These are phyloP conservation scores for Phaenicophaeus curvirostris DNA, from an alignment of 2,797 vertebrate species.

Conservation along the genomic window DNA sequence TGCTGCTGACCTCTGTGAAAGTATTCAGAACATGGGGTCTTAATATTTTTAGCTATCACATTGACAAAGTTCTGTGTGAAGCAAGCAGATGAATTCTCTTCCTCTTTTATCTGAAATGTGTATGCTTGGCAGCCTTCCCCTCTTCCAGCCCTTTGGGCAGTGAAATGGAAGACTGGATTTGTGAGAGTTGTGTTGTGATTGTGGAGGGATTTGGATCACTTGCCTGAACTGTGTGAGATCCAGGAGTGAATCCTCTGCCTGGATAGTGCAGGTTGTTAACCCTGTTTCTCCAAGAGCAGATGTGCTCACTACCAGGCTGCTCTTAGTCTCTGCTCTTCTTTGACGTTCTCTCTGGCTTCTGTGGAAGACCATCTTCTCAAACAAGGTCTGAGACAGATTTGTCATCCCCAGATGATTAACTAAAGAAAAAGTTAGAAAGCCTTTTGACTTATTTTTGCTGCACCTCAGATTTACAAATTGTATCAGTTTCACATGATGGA, in stretches of 20 bases:
- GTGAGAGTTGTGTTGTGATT: not conserved
- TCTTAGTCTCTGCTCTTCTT: not conserved
- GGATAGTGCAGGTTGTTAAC: not conserved
- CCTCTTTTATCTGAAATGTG: not conserved
- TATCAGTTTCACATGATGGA: not conserved
- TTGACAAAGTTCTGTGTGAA: not conserved
- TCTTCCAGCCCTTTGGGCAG: not conserved
- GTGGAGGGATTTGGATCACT: not conserved
- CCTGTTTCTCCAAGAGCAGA: not conserved
- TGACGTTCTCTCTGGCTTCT: not conserved
- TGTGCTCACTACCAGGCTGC: not conserved
- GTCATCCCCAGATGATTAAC: not conserved
- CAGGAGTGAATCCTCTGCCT: not conserved
- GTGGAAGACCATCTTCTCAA: not conserved
- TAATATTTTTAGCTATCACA: not conserved
- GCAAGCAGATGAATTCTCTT: not conserved
- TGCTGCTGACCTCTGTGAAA: not conserved
- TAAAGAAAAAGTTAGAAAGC: not conserved
- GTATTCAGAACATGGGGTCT: not conserved
- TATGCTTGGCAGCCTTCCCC: accelerated
- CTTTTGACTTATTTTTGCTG: not conserved
- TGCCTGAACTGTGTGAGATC: not conserved
- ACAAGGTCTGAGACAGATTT: not conserved
- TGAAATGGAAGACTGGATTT: not conserved
- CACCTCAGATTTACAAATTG: not conserved